Evolutionary conservation across 2,113 vertebrate genomes (phyloP), one percentile per base, ranked within the genome.

Genomic region (Serinus canaria): DNA sequence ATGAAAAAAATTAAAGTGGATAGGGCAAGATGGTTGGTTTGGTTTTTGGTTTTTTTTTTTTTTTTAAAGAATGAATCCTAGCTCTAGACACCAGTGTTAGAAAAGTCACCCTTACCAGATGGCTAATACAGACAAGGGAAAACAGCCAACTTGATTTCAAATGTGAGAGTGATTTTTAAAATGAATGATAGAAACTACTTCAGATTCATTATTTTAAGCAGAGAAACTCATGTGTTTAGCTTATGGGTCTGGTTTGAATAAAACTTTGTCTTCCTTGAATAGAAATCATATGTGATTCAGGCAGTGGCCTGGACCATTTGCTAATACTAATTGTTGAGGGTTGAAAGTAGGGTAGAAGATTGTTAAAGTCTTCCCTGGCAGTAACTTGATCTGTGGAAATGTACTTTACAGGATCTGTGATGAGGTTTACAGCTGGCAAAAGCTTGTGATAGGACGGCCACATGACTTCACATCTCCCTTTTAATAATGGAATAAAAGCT

Each of bases 291-390:
- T 98, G 98, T 95, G 96, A 97, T 96, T 96, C 95, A 97, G 97
- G 98, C 97, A 98, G 97, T 97, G 97, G 97, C 96, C 97, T 94
- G 96, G 94, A 87, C 97, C 95, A 97, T 98, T 98, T 98, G 97
- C 98, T 98, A 97, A 98, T 98, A 96, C 98, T 98, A 98, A 98
- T 98, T 98, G 97, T 97, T 97, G 95, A 92, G 96, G 97, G 97
- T 98, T 97, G 97, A 98, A 98, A 98, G 97, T 70, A 44, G 92
- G 94, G 95, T 94, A 97, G 97, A 95, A 97, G 96, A 98, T 98
- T 98, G 97, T 97, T 98, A 96, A 98, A 97, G 94, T 97, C 97
- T 98, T 98, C 97, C 97, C 96, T 98, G 97, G 97, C 97, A 98
- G 98, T 97, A 98, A 98, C 94, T 89, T 84, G 97, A 98, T 97